phyloP scores from a whole-genome alignment of 1,140 invertebrate genomes.

The Euglossa dilemma region DNA sequence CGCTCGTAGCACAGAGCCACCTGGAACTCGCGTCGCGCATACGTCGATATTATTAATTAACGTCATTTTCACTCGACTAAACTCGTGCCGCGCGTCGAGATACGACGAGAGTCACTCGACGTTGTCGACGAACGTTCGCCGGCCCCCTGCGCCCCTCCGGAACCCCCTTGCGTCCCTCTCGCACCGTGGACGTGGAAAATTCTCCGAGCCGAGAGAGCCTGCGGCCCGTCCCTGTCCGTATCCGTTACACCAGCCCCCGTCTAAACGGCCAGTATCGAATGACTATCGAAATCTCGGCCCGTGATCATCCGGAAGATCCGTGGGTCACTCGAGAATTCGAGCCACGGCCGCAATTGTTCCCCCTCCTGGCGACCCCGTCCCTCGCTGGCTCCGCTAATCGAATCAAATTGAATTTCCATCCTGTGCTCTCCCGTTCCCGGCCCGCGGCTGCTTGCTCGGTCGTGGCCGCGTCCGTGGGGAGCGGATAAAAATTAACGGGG shows the following conservation, averaged over 20 bases:
- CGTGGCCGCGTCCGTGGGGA: constrained; percentile 16
- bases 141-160: neutral
- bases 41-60: constrained; percentile 7
- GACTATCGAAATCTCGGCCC: constrained; percentile 23
- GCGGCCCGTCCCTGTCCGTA: neutral
- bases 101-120: neutral
- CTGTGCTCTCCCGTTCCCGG: constrained; percentile 16
- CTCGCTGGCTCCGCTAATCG: constrained; percentile 63
- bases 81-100: neutral
- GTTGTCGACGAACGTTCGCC: neutral
- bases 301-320: constrained; percentile 39
- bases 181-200: neutral
- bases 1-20: neutral
- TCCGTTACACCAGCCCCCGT: neutral
- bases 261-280: constrained; percentile 28
- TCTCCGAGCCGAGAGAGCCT: neutral
- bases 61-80: neutral
- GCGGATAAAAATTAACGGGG: constrained; percentile 72
- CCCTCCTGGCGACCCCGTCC: neutral
- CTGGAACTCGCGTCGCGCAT: too few relatives aligned
- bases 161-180: too few relatives aligned
- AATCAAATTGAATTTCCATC: constrained; percentile 76
- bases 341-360: constrained; percentile 66
- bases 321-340: constrained; percentile 68
- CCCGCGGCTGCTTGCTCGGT: too few relatives aligned